A percentile compares a stretch with the other conserved stretches of the same genome.
phyloP scores from a whole-genome alignment of 1,140 invertebrate species.

The Anthonomus grandis region DNA sequence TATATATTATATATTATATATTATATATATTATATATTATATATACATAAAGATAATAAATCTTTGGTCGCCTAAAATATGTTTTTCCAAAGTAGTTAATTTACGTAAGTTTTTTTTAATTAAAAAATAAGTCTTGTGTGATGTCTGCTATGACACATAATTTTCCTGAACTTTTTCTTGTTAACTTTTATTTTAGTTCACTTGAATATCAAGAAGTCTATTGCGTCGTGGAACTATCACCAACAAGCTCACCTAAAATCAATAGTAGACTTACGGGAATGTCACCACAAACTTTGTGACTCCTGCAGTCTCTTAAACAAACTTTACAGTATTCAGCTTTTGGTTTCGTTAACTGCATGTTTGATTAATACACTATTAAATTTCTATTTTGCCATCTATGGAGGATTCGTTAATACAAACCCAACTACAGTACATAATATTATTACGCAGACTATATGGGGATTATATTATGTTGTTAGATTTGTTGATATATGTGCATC shows the following conservation, averaged over 20 bases:
- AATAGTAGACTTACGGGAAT: constrained; percentile 1
- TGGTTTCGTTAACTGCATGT: neutral
- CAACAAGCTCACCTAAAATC: neutral
- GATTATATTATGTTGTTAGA: neutral
- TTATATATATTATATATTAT: no score
- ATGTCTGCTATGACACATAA: no score
- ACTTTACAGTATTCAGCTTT: neutral
- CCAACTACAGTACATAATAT: neutral
- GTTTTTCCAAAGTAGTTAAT: no score
- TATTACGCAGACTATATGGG: constrained; percentile 1
- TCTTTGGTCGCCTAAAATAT: no score
- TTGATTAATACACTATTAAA: constrained; percentile 3
- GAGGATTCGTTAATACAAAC: neutral
- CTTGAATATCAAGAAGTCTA: neutral
- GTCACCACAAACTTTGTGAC: constrained; percentile 7
- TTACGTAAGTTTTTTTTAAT: no score
- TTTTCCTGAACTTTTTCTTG: no score
- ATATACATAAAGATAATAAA: no score
- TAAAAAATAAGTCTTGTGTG: no score
- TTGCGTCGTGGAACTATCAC: neutral
- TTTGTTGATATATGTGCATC: neutral
- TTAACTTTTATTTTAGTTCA: no score
- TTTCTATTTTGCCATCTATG: constrained; percentile 15
- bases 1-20: no score
- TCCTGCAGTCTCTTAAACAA: constrained; percentile 3